These are phyloP conservation scores for Lepidocyrtoides sp. DNA, from an alignment of 2,888 invertebrate genomes.

Conservation along the genomic window DNA sequence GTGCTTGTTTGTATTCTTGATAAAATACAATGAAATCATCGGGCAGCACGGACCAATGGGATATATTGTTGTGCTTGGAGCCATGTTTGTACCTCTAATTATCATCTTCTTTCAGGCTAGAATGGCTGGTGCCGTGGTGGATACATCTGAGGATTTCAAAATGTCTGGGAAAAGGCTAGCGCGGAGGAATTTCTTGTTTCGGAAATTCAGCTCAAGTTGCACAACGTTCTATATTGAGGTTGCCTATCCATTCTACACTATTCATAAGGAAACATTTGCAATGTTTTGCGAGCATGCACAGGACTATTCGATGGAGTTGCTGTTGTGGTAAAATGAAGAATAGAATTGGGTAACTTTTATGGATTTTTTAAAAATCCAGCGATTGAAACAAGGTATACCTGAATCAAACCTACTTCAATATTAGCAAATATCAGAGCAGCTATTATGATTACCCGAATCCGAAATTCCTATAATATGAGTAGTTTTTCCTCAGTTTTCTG, in stretches of 20 bases:
- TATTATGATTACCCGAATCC: too few relatives aligned
- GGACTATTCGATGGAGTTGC: background rate
- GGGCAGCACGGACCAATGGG: background rate
- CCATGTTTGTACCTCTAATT: background rate
- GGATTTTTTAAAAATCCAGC: too few relatives aligned
- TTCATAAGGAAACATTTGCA: background rate
- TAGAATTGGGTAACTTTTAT: too few relatives aligned
- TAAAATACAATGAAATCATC: background rate
- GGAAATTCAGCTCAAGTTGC: background rate
- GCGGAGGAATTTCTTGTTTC: background rate
- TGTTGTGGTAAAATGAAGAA: conserved; percentile 42
- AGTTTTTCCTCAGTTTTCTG: too few relatives aligned
- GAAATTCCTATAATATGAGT: too few relatives aligned
- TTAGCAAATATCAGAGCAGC: too few relatives aligned
- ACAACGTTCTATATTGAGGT: background rate
- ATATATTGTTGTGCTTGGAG: background rate
- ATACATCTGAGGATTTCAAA: background rate
- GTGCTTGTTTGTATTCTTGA: background rate
- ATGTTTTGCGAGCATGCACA: background rate
- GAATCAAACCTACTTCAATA: too few relatives aligned
- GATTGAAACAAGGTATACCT: too few relatives aligned
- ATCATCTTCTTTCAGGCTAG: background rate
- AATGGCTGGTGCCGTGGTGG: background rate
- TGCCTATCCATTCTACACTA: background rate
- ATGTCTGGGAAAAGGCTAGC: background rate